These are phyloP conservation scores for Podilymbus podiceps DNA, from an alignment of 2,113 vertebrate species.

Conservation along the genomic window DNA sequence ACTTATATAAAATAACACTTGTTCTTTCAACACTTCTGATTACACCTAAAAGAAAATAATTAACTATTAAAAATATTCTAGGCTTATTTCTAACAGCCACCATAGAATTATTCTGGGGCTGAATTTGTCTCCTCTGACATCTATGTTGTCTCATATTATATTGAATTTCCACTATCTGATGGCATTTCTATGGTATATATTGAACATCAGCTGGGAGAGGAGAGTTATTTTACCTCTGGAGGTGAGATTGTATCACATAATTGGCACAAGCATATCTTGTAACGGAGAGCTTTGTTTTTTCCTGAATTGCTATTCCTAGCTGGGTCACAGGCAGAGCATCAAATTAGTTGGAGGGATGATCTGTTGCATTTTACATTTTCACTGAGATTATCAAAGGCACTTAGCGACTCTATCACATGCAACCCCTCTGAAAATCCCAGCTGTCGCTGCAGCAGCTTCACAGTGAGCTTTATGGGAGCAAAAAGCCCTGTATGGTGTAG, in stretches of 20 bases:
- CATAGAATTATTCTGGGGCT: neutral
- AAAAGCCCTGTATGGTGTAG: neutral
- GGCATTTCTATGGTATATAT: neutral
- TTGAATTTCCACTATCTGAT: neutral
- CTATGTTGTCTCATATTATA: neutral
- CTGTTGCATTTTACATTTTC: neutral
- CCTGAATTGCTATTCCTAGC: neutral
- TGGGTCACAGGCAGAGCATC: neutral
- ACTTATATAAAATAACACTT: neutral
- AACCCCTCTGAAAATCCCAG: neutral
- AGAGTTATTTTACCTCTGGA: neutral
- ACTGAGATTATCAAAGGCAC: neutral
- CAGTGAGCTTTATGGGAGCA: neutral
- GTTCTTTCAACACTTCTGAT: neutral
- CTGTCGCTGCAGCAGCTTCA: neutral
- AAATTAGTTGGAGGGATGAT: neutral
- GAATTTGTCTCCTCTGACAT: neutral
- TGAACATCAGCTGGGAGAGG: neutral
- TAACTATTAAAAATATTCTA: neutral
- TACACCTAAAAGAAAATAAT: neutral
- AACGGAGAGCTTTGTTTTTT: neutral
- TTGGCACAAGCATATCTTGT: neutral
- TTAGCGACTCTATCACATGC: neutral
- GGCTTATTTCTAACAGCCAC: neutral
- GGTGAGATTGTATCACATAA: neutral